Conservation (phyloP, 1,140 invertebrate genomes). For the Neelides sp. region DNA sequence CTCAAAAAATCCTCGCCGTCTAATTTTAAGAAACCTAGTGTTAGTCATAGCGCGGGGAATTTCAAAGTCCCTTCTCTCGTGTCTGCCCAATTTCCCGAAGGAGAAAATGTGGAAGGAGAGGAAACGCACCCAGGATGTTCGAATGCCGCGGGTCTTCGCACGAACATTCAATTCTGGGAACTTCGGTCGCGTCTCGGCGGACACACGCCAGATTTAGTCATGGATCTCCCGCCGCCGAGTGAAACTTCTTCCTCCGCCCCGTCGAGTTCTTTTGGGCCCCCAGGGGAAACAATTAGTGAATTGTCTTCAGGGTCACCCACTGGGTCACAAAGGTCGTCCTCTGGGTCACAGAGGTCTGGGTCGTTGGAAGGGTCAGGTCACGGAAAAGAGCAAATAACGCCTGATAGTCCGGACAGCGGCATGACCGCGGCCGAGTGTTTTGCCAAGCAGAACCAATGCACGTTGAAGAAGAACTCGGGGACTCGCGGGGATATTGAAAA, state of each 20-base stretch:
- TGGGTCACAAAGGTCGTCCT: slow-evolving; percentile 18
- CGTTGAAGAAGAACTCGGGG: slow-evolving; percentile 59
- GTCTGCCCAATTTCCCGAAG: too few relatives aligned
- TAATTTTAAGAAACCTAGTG: too few relatives aligned
- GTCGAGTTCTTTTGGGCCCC: slow-evolving; percentile 35
- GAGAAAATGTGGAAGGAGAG: too few relatives aligned
- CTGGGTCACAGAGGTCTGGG: too few relatives aligned
- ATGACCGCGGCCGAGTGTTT: slow-evolving; percentile 59
- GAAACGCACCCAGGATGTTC: too few relatives aligned
- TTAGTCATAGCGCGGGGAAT: too few relatives aligned
- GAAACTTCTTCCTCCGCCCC: slow-evolving; percentile 31
- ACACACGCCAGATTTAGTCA: slow-evolving; percentile 74
- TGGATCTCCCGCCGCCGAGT: slow-evolving; percentile 57
- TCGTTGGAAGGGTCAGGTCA: slow-evolving; percentile 33
- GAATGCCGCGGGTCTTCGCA: slow-evolving; percentile 9
- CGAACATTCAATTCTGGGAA: slow-evolving; percentile 23
- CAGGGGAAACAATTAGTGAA: slow-evolving; percentile 39
- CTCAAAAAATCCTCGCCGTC: too few relatives aligned
- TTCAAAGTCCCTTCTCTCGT: too few relatives aligned
- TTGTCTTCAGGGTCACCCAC: slow-evolving; percentile 30
- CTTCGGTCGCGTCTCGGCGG: background rate
- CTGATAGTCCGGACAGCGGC: slow-evolving; percentile 46
- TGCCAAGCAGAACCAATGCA: slow-evolving; percentile 65
- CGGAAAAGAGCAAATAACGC: slow-evolving; percentile 22
- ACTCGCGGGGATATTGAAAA: slow-evolving; percentile 37